Evolutionary conservation across 2,113 vertebrate genomes (phyloP).

Genomic region (Arvicanthis niloticus): DNA sequence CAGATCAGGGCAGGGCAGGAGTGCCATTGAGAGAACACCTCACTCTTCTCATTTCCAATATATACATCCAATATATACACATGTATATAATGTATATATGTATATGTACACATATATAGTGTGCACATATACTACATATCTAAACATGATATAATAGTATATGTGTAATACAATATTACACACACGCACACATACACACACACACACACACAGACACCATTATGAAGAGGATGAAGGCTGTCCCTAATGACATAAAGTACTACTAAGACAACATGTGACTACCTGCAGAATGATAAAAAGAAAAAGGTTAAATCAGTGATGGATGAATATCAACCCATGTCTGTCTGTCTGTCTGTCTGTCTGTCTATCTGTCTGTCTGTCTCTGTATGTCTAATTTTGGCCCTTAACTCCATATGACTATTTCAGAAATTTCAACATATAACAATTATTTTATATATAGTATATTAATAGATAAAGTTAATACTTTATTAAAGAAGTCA

Average conservation of each 20-base stretch:
- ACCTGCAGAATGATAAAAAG: no score
- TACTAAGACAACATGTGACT: no score
- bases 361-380: no score
- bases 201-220: no score
- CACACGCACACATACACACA: no score
- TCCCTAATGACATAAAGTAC: no score
- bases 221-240: no score
- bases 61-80: no score
- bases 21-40: background rate
- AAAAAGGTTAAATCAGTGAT: no score
- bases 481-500: background rate
- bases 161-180: background rate
- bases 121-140: background rate
- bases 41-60: background rate
- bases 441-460: background rate
- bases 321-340: no score
- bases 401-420: background rate
- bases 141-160: background rate
- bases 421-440: conserved; percentile 46
- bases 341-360: background rate
- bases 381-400: background rate
- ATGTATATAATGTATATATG: no score
- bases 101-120: no score
- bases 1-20: background rate
- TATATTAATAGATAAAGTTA: background rate